These are phyloP conservation scores for Gila robusta DNA, from an alignment of 2,797 vertebrate species.

Conservation along the genomic window DNA sequence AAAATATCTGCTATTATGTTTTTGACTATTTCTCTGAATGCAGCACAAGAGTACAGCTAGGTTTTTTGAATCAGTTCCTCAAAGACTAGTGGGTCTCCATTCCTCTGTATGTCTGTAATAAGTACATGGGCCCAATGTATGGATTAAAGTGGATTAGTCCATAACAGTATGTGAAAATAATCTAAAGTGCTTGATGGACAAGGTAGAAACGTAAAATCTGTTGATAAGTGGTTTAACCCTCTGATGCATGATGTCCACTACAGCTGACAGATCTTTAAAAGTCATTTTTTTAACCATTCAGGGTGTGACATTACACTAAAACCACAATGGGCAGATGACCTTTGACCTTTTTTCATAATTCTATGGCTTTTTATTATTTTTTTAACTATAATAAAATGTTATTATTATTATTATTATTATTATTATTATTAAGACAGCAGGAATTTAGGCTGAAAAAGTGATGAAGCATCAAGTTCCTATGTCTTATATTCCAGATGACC, in stretches of 20 bases:
- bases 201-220: constrained; percentile 46
- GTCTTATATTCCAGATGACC: background rate
- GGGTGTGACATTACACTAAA: constrained; percentile 4
- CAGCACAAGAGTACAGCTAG: constrained; percentile 6
- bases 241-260: constrained; percentile 25
- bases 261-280: constrained; percentile 9
- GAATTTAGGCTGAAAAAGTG: background rate
- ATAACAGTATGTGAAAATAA: constrained; percentile 65
- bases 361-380: background rate
- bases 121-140: constrained; percentile 58
- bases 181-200: constrained; percentile 65
- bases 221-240: constrained; percentile 21
- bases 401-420: constrained; percentile 8
- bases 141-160: constrained; percentile 69
- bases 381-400: background rate
- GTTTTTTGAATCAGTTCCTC: constrained; percentile 23
- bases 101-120: constrained; percentile 16
- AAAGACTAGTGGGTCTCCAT: constrained; percentile 1
- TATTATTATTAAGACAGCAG: constrained; percentile 32
- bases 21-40: background rate
- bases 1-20: background rate
- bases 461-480: background rate
- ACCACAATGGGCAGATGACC: background rate
- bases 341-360: background rate
- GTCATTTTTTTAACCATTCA: background rate